Conservation (phyloP, 1,140 invertebrate species). For the Diachasmimorpha longicaudata region DNA sequence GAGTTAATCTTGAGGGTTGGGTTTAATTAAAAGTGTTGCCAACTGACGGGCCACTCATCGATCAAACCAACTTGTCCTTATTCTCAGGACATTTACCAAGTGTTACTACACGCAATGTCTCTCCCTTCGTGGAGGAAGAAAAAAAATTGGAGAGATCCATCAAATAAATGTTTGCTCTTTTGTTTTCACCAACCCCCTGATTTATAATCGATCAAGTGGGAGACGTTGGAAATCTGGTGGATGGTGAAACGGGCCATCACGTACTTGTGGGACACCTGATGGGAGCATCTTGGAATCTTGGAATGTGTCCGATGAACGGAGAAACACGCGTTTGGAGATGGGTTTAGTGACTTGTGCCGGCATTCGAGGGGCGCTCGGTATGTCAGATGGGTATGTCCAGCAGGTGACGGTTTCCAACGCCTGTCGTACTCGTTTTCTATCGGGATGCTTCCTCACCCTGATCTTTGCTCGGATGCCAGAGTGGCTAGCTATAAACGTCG, state of each 20-base stretch:
- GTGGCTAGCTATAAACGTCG: background rate
- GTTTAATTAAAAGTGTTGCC: slow-evolving; percentile 64
- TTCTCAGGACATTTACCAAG: slow-evolving; percentile 14
- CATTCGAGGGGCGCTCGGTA: slow-evolving; percentile 28
- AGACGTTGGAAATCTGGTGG: background rate
- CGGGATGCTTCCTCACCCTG: background rate
- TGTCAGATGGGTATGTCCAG: slow-evolving; percentile 30
- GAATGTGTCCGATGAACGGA: slow-evolving; percentile 40
- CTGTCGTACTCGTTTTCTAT: slow-evolving; percentile 14
- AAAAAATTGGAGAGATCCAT: slow-evolving; percentile 6
- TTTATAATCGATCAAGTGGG: background rate
- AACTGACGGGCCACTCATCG: slow-evolving; percentile 62
- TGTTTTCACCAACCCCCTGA: background rate
- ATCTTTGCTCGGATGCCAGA: background rate
- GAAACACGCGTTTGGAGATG: background rate
- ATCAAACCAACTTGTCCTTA: slow-evolving; percentile 51
- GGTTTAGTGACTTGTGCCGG: slow-evolving; percentile 18
- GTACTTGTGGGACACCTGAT: background rate
- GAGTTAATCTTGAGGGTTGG: slow-evolving; percentile 59
- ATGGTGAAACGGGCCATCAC: background rate
- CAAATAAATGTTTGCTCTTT: slow-evolving; percentile 1
- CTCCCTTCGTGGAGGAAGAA: background rate
- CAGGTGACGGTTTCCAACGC: slow-evolving; percentile 26
- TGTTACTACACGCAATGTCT: slow-evolving; percentile 6
- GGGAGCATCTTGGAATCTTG: slow-evolving; percentile 37